phyloP scores from a whole-genome alignment of 2,888 invertebrate species.

The Drymonia ruficornis region DNA sequence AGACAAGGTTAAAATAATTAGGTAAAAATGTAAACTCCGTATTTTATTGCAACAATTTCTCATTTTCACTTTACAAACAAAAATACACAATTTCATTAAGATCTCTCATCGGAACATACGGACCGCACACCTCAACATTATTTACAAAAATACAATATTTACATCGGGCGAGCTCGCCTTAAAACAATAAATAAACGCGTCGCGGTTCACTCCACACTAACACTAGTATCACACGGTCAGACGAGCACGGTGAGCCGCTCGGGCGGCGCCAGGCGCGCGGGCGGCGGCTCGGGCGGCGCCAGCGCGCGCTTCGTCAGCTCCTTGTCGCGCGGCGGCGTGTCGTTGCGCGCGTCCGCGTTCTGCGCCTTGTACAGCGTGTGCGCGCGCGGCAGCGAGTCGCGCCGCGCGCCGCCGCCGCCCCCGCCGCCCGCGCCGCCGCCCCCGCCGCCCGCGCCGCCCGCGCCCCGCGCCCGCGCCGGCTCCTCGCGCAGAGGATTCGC shows the following conservation, averaged over 20 bases:
- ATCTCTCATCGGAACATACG: constrained; percentile 51
- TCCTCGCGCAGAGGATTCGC: constrained; percentile 91
- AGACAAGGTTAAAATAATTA: constrained; percentile 19
- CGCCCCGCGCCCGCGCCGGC: constrained; percentile 80
- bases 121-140: constrained; percentile 66
- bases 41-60: constrained; percentile 70
- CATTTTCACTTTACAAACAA: constrained; percentile 70
- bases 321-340: constrained; percentile 90
- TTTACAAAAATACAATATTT: constrained; percentile 79
- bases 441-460: constrained; percentile 81
- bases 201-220: constrained; percentile 32
- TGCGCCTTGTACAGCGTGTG: constrained; percentile 92
- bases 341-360: constrained; percentile 93
- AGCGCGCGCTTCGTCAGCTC: constrained; percentile 91
- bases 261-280: constrained; percentile 60
- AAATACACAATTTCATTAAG: constrained; percentile 55
- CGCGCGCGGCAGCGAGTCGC: constrained; percentile 82
- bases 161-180: constrained; percentile 55
- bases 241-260: constrained; percentile 79
- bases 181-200: constrained; percentile 63
- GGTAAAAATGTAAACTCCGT: constrained; percentile 32
- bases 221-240: constrained; percentile 61
- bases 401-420: constrained; percentile 69
- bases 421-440: constrained; percentile 88
- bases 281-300: constrained; percentile 70